Percentiles rank a stretch among this genome's conserved stretches.
phyloP scores from a whole-genome alignment of 2,797 vertebrate species.

The Poecilia velifera region DNA sequence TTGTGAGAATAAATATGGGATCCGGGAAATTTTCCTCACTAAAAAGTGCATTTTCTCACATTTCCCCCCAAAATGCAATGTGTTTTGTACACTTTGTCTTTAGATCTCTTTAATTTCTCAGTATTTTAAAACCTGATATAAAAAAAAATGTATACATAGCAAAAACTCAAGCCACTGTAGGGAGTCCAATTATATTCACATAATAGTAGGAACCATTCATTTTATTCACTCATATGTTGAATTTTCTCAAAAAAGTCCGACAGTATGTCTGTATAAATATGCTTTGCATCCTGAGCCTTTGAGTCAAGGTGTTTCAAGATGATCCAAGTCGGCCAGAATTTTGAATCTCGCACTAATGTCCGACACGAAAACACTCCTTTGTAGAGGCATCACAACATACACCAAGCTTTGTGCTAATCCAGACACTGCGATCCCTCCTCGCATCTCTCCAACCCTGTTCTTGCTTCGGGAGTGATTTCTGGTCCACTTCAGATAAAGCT shows the following conservation, averaged over 20 bases:
- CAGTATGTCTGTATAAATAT: slow-evolving; percentile 12
- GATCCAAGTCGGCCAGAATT: slow-evolving; percentile 24
- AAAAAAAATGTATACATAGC: not conserved
- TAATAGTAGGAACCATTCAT: not conserved
- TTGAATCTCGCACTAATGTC: slow-evolving; percentile 31
- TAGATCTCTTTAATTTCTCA: not conserved
- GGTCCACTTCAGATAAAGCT: slow-evolving; percentile 86
- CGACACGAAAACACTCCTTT: slow-evolving; percentile 38
- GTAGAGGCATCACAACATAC: slow-evolving; percentile 18
- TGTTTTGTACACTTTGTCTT: not conserved
- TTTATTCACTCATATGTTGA: not conserved
- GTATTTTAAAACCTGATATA: not conserved
- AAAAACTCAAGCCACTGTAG: not conserved
- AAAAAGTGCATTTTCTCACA: not conserved
- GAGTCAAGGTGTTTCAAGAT: slow-evolving; percentile 13
- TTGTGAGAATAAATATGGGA: not conserved
- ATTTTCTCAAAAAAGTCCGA: not conserved
- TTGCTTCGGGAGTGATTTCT: slow-evolving; percentile 80
- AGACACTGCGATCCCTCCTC: slow-evolving; percentile 61
- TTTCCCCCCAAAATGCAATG: not conserved
- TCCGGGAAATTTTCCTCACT: not conserved
- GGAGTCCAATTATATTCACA: not conserved
- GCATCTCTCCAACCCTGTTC: slow-evolving; percentile 69
- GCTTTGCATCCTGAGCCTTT: slow-evolving; percentile 23
- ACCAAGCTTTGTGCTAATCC: slow-evolving; percentile 54